Percentiles rank a stretch among this genome's conserved stretches.
These are phyloP conservation scores for Stegastes partitus DNA, from an alignment of 2,113 vertebrate species.

Conservation along the genomic window DNA sequence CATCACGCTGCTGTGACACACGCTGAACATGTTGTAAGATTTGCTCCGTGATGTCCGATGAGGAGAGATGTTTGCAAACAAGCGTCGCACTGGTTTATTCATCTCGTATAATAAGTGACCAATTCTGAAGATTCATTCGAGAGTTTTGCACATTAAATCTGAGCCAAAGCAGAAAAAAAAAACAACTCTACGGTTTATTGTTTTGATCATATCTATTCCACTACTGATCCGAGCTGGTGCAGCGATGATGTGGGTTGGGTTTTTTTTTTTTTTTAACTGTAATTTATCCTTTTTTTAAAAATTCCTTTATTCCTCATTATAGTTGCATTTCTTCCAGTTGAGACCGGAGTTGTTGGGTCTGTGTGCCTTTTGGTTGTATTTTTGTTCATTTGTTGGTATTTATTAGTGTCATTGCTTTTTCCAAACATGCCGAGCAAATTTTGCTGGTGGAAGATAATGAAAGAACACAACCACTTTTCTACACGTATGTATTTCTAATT, in stretches of 20 bases:
- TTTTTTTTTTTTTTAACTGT: constrained; percentile 49
- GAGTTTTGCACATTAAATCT: constrained; percentile 33
- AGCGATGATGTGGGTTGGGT: not conserved
- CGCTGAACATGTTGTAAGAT: not conserved
- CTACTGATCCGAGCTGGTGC: constrained; percentile 44
- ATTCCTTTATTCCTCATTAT: constrained; percentile 31
- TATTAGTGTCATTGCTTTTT: constrained; percentile 64
- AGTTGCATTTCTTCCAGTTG: constrained; percentile 41
- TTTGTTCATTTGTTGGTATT: constrained; percentile 67
- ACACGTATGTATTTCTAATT: constrained; percentile 34
- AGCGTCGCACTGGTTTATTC: not conserved
- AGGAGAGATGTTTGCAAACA: not conserved
- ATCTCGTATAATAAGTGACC: not conserved
- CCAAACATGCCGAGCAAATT: constrained; percentile 32
- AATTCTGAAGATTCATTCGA: not conserved
- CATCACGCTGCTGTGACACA: not conserved
- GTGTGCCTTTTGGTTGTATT: constrained; percentile 74
- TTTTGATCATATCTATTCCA: constrained; percentile 55
- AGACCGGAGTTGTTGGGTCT: constrained; percentile 49
- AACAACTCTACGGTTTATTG: not conserved
- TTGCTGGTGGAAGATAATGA: constrained; percentile 33
- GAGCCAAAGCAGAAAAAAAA: constrained; percentile 44
- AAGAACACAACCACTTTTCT: constrained; percentile 32
- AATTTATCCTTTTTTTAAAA: constrained; percentile 53
- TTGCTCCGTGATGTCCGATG: not conserved